Evolutionary conservation across 1,140 invertebrate species (phyloP), one percentile per base, ranked within the genome.

Genomic region (Bathynomus jamesi): DNA sequence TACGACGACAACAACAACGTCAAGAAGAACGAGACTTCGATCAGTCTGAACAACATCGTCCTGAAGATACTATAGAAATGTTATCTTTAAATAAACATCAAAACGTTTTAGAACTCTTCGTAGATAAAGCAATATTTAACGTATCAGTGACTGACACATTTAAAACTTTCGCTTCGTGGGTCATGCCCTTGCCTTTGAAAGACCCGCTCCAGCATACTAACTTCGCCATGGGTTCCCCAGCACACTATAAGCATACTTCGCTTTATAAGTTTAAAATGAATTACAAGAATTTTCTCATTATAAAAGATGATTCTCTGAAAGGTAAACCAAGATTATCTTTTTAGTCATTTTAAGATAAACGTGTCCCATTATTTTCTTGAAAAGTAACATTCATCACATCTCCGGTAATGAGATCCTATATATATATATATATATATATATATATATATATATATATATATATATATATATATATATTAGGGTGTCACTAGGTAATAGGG

Each of bases 91-190:
- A 69, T 61, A 69, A 61, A 28, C 28, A 69, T 61, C 46, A 69
- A 24, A 61, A 61, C 13, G 46, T 69, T 27, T 46, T 69, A 2
- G 67, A 69, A 29, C 27, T 69, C 24, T 61, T 61, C 53, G 21
- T 69, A 21, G 67, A 69, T 11, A 69, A 61, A 60, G 32, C 53
- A 21, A 69, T 53, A 25, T 69, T 69, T 31, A 30, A 53, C 30
- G 28, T 30, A 2, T 61, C 67, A 1, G 31, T 46, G 21, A 61
- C 60, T 28, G 67, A 69, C 25, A 61, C 60, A 7, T 61, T 61
- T 30, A 69, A 69, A 30, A 69, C 67, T 4, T 69, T 69, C 46
- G 67, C 31, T 21, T 69, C 67, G 67, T 69, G 67, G 67, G 61
- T 69, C 7, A 69, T 69, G 67, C 53, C 53, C 28, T 53, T 69